These are phyloP conservation scores for Pseudococcus longispinus DNA, from an alignment of 2,888 invertebrate genomes.

Conservation along the genomic window DNA sequence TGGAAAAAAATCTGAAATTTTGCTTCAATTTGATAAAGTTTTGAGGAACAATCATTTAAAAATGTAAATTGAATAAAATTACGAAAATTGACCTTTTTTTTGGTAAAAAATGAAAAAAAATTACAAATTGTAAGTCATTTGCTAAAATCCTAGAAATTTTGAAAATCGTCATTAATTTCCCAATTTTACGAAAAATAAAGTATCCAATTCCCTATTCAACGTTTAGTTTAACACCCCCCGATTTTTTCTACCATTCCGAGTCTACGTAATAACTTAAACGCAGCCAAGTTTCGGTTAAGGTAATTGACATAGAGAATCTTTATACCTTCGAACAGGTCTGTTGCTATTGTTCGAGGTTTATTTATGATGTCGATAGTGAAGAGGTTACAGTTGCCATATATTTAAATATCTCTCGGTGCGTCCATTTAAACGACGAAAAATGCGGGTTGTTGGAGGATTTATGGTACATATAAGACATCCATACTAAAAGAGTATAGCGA, in stretches of 20 bases:
- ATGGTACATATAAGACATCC: neutral
- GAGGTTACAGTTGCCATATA: neutral
- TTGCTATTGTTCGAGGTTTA: conserved; percentile 5
- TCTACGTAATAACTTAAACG: neutral
- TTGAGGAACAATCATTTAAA: no score
- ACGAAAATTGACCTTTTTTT: no score
- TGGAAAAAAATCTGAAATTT: no score
- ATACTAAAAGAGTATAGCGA: neutral
- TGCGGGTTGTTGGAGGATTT: neutral
- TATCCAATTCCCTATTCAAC: no score
- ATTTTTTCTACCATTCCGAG: neutral
- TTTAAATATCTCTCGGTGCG: neutral
- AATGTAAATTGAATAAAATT: no score
- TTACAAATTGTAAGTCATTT: no score
- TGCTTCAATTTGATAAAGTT: no score
- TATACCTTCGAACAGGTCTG: neutral
- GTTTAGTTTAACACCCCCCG: no score
- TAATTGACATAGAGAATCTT: neutral
- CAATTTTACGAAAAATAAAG: no score
- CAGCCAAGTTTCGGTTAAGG: neutral
- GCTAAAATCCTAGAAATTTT: no score
- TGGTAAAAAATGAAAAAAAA: no score
- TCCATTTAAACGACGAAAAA: neutral
- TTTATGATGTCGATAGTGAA: neutral
- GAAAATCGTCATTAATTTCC: no score